These are phyloP conservation scores for Oligia strigilis DNA, from an alignment of 2,888 invertebrate genomes.

Conservation along the genomic window DNA sequence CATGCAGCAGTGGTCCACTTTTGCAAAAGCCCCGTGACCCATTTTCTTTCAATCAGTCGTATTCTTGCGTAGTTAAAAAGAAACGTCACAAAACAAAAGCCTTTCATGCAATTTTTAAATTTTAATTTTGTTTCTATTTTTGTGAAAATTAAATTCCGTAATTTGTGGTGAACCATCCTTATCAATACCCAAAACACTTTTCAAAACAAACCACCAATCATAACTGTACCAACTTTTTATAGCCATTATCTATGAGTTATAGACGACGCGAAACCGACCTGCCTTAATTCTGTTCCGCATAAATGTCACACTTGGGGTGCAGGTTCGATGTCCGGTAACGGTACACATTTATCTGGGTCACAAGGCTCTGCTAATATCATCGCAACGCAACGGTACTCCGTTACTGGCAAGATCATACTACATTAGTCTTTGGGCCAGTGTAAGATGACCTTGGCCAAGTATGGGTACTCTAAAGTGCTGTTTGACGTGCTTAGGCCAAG, in stretches of 20 bases:
- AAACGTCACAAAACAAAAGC: background rate
- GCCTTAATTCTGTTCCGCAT: constrained; percentile 65
- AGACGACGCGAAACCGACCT: constrained; percentile 48
- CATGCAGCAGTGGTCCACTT: no score
- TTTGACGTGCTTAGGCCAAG: constrained; percentile 62
- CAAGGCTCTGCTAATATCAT: constrained; percentile 89
- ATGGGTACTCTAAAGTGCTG: constrained; percentile 29
- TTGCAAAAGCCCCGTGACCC: background rate
- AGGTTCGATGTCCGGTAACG: constrained; percentile 87
- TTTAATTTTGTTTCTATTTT: background rate
- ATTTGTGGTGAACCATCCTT: background rate
- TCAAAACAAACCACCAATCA: constrained; percentile 11
- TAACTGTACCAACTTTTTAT: constrained; percentile 43
- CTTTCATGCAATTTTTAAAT: no score
- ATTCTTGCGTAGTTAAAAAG: background rate
- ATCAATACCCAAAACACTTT: constrained; percentile 1
- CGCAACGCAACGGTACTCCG: constrained; percentile 78
- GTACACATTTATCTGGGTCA: constrained; percentile 85
- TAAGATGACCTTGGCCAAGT: constrained; percentile 63
- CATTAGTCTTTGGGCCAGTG: constrained; percentile 73
- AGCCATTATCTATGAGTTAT: constrained; percentile 37
- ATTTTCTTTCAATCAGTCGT: background rate
- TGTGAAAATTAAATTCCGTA: no score
- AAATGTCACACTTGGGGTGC: constrained; percentile 75
- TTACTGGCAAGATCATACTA: constrained; percentile 81